phyloP scores from a whole-genome alignment of 2,113 vertebrate genomes.

The Corythornis cristatus region DNA sequence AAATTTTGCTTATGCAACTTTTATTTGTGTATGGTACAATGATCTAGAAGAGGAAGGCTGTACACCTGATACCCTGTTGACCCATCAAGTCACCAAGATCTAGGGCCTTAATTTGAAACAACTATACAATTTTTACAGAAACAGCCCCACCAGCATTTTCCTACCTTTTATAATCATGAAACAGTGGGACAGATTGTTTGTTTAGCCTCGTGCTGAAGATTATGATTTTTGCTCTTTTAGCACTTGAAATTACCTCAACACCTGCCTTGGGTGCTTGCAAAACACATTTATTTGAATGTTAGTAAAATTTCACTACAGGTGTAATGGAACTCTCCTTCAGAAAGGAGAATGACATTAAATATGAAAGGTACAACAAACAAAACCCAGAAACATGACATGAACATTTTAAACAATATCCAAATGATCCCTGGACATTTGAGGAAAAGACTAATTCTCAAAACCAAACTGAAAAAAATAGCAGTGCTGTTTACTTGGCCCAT shows the following conservation, averaged over 20 bases:
- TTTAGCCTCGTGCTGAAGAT: not conserved
- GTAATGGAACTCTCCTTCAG: not conserved
- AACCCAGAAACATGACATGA: not conserved
- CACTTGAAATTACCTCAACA: not conserved
- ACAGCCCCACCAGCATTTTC: not conserved
- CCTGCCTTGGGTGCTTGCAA: not conserved
- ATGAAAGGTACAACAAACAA: not conserved
- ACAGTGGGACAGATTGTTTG: not conserved
- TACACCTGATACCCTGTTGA: not conserved
- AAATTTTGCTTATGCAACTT: not conserved
- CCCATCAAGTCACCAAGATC: slow-evolving; percentile 13
- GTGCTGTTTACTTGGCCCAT: not conserved
- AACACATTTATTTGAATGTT: not conserved
- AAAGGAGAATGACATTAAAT: not conserved
- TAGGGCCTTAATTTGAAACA: slow-evolving; percentile 18
- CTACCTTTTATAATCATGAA: not conserved
- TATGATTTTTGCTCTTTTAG: not conserved
- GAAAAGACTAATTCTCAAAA: not conserved
- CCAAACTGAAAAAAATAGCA: not conserved
- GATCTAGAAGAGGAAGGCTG: not conserved
- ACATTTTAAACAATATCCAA: not conserved
- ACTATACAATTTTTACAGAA: not conserved
- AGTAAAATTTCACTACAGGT: not conserved
- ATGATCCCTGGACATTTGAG: not conserved
- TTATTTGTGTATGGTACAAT: not conserved